Evolutionary conservation across 1,140 invertebrate species (phyloP).

Genomic region (Drosophila lowei): DNA sequence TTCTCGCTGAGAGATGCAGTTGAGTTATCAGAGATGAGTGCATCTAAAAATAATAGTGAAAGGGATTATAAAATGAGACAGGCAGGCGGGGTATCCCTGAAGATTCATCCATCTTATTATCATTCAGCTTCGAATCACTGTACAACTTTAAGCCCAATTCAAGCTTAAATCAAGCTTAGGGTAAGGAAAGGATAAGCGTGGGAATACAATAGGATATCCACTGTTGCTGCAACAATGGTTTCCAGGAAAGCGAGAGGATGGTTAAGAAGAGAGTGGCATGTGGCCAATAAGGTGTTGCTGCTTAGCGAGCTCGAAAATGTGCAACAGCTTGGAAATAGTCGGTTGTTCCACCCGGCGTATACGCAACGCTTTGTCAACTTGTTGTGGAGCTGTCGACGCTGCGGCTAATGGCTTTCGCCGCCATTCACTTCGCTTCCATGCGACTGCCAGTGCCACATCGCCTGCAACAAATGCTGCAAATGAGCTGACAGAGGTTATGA

Average conservation of each 20-base stretch:
- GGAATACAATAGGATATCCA: no score
- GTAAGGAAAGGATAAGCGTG: no score
- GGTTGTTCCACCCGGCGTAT: slow-evolving; percentile 60
- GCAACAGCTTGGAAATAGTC: slow-evolving; percentile 79
- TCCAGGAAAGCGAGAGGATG: background rate
- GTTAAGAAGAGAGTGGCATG: slow-evolving; percentile 3
- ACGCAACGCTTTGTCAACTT: slow-evolving; percentile 58
- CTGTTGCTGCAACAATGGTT: no score
- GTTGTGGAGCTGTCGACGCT: slow-evolving; percentile 38
- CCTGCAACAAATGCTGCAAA: slow-evolving; percentile 75
- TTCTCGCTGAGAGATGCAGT: background rate
- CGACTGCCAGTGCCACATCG: slow-evolving; percentile 7
- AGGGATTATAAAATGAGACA: no score
- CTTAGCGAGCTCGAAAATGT: slow-evolving; percentile 73
- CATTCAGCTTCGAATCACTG: no score
- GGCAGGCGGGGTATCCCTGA: no score
- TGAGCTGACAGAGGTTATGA: slow-evolving; percentile 77
- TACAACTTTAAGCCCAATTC: no score
- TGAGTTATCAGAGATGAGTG: background rate
- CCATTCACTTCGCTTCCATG: slow-evolving; percentile 33
- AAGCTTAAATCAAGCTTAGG: no score
- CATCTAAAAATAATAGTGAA: no score
- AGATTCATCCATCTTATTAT: no score
- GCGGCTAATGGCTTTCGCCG: slow-evolving; percentile 46
- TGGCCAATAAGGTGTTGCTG: slow-evolving; percentile 50